A percentile compares a stretch with the other conserved stretches of the same genome.
phyloP scores from a whole-genome alignment of 2,113 vertebrate species.

The Numenius arquata region DNA sequence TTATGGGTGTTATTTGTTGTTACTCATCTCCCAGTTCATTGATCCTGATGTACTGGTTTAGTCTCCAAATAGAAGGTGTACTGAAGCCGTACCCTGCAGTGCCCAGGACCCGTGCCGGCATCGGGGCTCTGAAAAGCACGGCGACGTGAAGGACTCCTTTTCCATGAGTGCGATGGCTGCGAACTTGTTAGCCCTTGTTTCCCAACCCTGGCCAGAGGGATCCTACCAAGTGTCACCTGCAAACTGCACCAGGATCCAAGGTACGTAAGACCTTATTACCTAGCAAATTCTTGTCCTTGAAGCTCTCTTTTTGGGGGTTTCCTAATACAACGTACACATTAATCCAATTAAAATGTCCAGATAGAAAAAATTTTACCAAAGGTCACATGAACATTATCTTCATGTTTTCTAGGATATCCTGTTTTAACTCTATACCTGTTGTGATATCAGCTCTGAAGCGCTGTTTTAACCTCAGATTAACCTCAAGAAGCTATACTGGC shows the following conservation, averaged over 20 bases:
- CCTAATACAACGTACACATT: background rate
- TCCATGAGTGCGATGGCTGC: background rate
- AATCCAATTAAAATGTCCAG: background rate
- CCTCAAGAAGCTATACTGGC: background rate
- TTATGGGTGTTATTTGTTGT: background rate
- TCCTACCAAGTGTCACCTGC: background rate
- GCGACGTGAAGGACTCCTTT: background rate
- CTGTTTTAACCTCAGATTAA: background rate
- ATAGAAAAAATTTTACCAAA: background rate
- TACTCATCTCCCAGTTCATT: background rate
- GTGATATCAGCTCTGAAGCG: background rate
- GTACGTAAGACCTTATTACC: background rate
- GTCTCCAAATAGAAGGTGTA: background rate
- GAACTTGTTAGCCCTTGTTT: background rate
- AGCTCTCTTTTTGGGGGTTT: background rate
- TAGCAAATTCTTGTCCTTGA: background rate
- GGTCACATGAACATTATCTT: background rate
- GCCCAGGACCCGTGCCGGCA: background rate
- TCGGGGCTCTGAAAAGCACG: background rate
- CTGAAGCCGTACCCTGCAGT: background rate
- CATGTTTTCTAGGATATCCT: background rate
- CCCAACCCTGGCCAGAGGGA: background rate
- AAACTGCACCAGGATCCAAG: background rate
- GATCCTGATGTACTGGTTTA: background rate
- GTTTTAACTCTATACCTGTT: background rate